Conservation (phyloP, 2,113 vertebrate species). For the Cryptomyrus ogoouensis region DNA sequence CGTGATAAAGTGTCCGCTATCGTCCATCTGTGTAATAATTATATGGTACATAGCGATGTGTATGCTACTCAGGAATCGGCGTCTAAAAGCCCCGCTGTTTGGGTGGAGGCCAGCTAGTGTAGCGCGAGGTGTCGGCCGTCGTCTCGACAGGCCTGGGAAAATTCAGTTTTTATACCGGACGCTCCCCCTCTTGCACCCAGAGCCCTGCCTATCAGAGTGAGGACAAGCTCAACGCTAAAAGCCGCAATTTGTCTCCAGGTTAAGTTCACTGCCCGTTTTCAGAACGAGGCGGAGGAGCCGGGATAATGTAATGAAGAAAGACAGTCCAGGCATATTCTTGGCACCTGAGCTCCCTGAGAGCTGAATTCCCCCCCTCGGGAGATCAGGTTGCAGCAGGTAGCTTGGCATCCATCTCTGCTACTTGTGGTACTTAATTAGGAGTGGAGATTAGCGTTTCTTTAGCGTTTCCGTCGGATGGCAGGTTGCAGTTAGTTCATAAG, state of each 20-base stretch:
- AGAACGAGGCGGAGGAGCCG: conserved; percentile 31
- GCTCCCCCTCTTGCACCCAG: background rate
- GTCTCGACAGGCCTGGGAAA: background rate
- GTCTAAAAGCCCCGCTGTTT: background rate
- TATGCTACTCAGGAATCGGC: background rate
- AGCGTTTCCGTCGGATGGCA: background rate
- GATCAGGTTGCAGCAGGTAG: conserved; percentile 50
- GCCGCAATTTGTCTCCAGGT: background rate
- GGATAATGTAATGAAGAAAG: conserved; percentile 47
- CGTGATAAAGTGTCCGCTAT: background rate
- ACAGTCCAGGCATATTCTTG: conserved; percentile 53
- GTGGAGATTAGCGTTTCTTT: conserved; percentile 34
- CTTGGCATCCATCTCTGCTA: conserved; percentile 46
- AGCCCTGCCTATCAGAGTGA: background rate
- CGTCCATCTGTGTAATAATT: background rate
- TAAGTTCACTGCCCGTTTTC: background rate
- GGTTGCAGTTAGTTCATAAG: background rate
- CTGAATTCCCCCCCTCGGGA: conserved; percentile 38
- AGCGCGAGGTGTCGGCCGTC: background rate
- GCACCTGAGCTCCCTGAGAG: conserved; percentile 45
- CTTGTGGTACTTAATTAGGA: conserved; percentile 50
- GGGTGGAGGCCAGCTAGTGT: background rate
- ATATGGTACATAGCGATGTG: background rate
- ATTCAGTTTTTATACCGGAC: background rate
- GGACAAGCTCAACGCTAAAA: background rate